A percentile compares a stretch with the other conserved stretches of the same genome.
Evolutionary conservation across 2,888 invertebrate genomes (phyloP).

Genomic region (Acanthosepion pharaonis): DNA sequence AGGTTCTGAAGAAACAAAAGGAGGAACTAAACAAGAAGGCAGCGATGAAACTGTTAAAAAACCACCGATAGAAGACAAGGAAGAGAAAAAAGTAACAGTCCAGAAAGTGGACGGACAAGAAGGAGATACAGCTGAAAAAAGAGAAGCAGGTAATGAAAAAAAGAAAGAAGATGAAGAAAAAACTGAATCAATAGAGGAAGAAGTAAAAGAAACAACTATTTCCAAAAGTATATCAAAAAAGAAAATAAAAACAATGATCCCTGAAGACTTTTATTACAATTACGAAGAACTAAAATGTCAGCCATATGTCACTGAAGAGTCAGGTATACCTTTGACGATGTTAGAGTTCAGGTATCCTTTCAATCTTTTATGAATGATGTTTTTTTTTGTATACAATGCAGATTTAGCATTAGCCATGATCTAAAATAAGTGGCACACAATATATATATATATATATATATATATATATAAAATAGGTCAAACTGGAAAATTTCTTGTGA

Average conservation of each 20-base stretch:
- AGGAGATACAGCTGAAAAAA: slow-evolving; percentile 39
- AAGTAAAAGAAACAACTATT: slow-evolving; percentile 51
- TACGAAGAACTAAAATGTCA: slow-evolving; percentile 67
- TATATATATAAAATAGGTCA: too few relatives aligned
- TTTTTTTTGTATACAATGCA: too few relatives aligned
- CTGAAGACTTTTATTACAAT: slow-evolving; percentile 72
- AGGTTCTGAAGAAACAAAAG: background rate
- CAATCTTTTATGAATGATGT: background rate
- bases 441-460: too few relatives aligned
- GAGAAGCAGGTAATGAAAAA: background rate
- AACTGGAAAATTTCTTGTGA: too few relatives aligned
- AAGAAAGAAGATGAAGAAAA: background rate
- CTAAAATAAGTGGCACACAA: too few relatives aligned
- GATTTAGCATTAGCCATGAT: too few relatives aligned
- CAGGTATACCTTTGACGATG: slow-evolving; percentile 70
- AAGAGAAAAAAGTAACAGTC: slow-evolving; percentile 41
- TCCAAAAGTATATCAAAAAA: slow-evolving; percentile 49
- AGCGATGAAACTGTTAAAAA: background rate
- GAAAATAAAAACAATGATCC: slow-evolving; percentile 59
- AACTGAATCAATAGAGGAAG: slow-evolving; percentile 50
- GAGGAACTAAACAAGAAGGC: background rate
- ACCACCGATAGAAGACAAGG: slow-evolving; percentile 43
- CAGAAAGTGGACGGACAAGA: slow-evolving; percentile 41
- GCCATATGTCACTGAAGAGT: slow-evolving; percentile 68
- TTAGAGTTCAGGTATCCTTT: slow-evolving; percentile 70